Conservation (phyloP, 2,888 invertebrate species). For the Pharmacophagus antenor region DNA sequence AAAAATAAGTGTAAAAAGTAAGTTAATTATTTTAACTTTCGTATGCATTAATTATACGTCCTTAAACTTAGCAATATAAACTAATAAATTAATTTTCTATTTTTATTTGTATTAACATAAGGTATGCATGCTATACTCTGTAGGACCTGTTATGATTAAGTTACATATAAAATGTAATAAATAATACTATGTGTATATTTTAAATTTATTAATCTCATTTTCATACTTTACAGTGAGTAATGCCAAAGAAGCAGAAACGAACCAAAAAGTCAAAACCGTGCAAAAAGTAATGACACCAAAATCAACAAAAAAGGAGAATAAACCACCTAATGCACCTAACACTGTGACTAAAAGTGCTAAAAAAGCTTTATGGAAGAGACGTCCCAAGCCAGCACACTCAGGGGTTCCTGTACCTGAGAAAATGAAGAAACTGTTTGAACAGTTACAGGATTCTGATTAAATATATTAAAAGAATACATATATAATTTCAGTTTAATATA, state of each 20-base stretch:
- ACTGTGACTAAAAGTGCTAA: constrained; percentile 59
- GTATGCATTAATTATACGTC: background rate
- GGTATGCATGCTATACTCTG: too few relatives aligned
- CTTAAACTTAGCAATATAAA: too few relatives aligned
- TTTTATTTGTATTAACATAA: too few relatives aligned
- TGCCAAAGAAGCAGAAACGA: constrained; percentile 33
- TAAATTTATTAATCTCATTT: background rate
- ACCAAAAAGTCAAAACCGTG: constrained; percentile 50
- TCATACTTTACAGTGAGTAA: constrained; percentile 45
- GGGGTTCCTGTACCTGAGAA: constrained; percentile 71
- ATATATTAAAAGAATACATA: background rate
- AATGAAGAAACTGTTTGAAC: constrained; percentile 57
- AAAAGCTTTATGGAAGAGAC: constrained; percentile 55
- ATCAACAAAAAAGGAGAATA: constrained; percentile 50
- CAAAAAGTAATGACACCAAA: constrained; percentile 56
- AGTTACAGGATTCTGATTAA: constrained; percentile 47
- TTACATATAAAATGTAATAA: too few relatives aligned
- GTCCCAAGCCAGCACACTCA: constrained; percentile 67
- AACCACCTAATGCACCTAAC: constrained; percentile 42
- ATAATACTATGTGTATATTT: too few relatives aligned
- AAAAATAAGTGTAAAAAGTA: constrained; percentile 20
- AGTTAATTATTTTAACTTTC: background rate
- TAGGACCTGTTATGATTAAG: too few relatives aligned
- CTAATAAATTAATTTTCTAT: too few relatives aligned
- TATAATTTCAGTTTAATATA: too few relatives aligned